Percentiles rank a stretch among this genome's conserved stretches.
Conservation (phyloP, 2,888 invertebrate genomes). For the Ormia ochracea region DNA sequence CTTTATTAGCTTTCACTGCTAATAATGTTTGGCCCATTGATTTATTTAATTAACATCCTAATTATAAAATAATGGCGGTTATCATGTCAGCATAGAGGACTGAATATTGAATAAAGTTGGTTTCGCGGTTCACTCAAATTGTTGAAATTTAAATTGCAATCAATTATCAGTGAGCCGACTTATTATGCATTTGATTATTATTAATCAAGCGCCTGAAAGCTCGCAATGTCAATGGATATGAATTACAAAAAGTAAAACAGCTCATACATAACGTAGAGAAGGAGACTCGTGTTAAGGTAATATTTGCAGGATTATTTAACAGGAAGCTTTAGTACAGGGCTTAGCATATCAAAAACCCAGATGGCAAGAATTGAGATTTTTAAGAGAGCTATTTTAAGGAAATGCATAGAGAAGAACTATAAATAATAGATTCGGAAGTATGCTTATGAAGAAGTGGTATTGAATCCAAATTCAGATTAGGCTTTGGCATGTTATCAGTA, state of each 20-base stretch:
- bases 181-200: neutral
- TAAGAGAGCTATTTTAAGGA: too few relatives aligned
- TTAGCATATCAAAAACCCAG: too few relatives aligned
- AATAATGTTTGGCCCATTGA: conserved; percentile 5
- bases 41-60: conserved; percentile 2
- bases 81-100: neutral
- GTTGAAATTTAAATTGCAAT: neutral
- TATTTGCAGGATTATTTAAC: too few relatives aligned
- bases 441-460: too few relatives aligned
- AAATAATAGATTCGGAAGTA: too few relatives aligned
- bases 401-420: too few relatives aligned
- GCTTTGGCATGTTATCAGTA: too few relatives aligned
- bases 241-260: neutral
- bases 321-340: too few relatives aligned
- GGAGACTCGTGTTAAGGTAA: too few relatives aligned
- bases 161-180: neutral
- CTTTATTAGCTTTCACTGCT: neutral
- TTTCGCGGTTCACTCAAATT: neutral
- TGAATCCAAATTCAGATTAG: too few relatives aligned
- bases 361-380: too few relatives aligned
- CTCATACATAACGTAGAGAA: too few relatives aligned
- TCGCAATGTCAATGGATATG: neutral
- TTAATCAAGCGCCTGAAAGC: neutral
- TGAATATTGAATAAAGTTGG: neutral
- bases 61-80: neutral